Percentiles rank a stretch among this genome's conserved stretches.
These are phyloP conservation scores for Taphrorychus bicolor DNA, from an alignment of 2,888 invertebrate species.

Conservation along the genomic window DNA sequence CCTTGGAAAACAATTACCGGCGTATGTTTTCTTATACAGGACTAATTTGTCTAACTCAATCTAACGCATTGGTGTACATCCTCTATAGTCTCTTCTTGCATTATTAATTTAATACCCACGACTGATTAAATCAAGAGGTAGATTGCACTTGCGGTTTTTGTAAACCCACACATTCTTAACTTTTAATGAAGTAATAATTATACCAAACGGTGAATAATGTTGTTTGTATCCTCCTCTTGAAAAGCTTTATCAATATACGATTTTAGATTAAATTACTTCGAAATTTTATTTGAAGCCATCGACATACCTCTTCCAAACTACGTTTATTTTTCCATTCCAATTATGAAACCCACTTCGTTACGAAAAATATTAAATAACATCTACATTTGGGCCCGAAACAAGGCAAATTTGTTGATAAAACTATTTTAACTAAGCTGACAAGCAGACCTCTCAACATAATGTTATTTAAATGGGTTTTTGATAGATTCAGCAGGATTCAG, in stretches of 20 bases:
- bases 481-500: background rate
- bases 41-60: no score
- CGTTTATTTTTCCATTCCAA: no score
- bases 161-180: background rate
- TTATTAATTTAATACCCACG: background rate
- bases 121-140: background rate
- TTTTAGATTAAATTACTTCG: no score
- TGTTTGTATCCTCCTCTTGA: no score
- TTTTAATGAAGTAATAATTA: slow-evolving; percentile 2
- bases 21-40: no score
- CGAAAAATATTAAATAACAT: background rate
- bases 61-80: no score
- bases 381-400: background rate
- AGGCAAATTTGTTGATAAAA: background rate
- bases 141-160: background rate
- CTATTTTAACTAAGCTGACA: background rate
- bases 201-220: background rate
- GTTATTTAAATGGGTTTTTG: background rate
- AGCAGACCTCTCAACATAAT: background rate
- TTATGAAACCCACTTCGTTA: background rate
- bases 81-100: background rate
- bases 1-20: no score
- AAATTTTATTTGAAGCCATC: no score
- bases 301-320: no score
- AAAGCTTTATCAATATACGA: no score